Conservation (phyloP, 2,888 invertebrate genomes). For the Plutella xylostella region DNA sequence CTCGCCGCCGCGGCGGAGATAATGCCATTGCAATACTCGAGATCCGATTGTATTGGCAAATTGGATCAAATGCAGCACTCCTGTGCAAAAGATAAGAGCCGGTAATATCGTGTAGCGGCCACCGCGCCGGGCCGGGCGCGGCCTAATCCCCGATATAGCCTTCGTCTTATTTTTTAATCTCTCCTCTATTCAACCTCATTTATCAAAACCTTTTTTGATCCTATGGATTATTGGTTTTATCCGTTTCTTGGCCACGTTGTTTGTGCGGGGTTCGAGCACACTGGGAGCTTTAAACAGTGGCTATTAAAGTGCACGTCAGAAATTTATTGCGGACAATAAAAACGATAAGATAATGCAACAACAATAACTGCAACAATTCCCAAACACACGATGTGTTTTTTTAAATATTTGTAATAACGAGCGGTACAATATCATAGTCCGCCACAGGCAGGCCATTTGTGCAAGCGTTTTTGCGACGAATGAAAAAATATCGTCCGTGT, state of each 20-base stretch:
- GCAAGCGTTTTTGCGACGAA: conserved; percentile 41
- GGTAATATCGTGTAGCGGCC: conserved; percentile 52
- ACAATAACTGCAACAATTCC: conserved; percentile 30
- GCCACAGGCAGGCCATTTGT: conserved; percentile 36
- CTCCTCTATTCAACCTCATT: neutral
- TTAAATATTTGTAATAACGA: conserved; percentile 39
- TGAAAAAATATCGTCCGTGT: conserved; percentile 52
- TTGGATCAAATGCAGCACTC: conserved; percentile 70
- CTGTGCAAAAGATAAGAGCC: conserved; percentile 63
- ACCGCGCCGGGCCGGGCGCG: conserved; percentile 35
- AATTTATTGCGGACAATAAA: conserved; percentile 20
- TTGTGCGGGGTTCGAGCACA: neutral
- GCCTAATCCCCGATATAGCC: conserved; percentile 19
- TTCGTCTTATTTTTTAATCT: conserved; percentile 2
- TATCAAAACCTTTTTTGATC: neutral
- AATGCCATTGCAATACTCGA: conserved; percentile 65
- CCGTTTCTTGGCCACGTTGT: neutral
- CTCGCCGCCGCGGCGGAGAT: conserved; percentile 48
- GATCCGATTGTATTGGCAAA: conserved; percentile 69
- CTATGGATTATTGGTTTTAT: conserved; percentile 3
- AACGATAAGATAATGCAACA: conserved; percentile 31
- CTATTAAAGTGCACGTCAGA: conserved; percentile 3
- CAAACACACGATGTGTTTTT: conserved; percentile 28
- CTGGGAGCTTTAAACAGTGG: neutral
- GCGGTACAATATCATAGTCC: conserved; percentile 30